Evolutionary conservation across 2,888 invertebrate genomes (phyloP).

Genomic region (Epinotia bilunana): DNA sequence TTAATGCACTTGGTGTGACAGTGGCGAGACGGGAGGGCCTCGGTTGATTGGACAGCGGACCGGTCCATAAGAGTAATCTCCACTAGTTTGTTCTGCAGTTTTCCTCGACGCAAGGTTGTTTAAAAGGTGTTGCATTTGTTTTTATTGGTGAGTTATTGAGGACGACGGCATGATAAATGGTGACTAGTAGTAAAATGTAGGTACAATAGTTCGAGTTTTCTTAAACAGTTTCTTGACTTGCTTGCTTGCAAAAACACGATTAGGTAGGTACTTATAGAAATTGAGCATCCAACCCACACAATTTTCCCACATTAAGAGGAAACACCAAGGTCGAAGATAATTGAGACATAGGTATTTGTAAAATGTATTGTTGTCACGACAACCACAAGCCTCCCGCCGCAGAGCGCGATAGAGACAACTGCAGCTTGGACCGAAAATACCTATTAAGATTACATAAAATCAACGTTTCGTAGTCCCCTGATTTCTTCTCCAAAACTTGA

Average conservation of each 20-base stretch:
- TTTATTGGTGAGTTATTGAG: neutral
- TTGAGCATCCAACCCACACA: too few species aligned
- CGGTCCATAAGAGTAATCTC: slow-evolving; percentile 43
- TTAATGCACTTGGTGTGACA: slow-evolving; percentile 36
- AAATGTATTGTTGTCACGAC: too few species aligned
- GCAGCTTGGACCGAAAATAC: too few species aligned
- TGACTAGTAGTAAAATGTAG: neutral
- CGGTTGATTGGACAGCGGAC: slow-evolving; percentile 40
- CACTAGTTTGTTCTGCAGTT: slow-evolving; percentile 29
- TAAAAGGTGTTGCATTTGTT: neutral
- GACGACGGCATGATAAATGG: neutral
- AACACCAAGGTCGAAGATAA: too few species aligned
- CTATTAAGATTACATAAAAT: too few species aligned
- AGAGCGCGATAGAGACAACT: too few species aligned
- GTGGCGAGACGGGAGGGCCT: slow-evolving; percentile 28
- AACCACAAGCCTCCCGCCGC: too few species aligned
- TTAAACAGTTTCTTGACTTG: neutral
- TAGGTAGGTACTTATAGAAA: too few species aligned
- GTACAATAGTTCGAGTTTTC: neutral
- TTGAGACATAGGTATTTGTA: too few species aligned
- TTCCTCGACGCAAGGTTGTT: slow-evolving; percentile 24
- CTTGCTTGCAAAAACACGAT: neutral
- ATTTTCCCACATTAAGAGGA: too few species aligned
- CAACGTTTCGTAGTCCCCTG: too few species aligned
- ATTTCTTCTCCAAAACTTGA: too few species aligned